Evolutionary conservation across 2,113 vertebrate genomes (phyloP).

Genomic region (Amazona guildingii): DNA sequence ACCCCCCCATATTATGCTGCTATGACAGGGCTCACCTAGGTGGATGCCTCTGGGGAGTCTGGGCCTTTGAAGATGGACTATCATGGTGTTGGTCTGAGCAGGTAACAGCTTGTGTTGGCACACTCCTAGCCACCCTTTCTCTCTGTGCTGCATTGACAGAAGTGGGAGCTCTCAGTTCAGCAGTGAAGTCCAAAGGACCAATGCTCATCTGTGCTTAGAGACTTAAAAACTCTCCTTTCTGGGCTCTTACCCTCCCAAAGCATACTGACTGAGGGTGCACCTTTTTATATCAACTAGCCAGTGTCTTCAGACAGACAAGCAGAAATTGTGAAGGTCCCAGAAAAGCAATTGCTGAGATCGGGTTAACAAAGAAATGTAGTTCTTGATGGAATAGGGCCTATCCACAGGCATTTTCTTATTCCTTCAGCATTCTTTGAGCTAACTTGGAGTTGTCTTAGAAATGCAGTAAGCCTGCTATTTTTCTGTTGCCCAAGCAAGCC

Average conservation of each 20-base stretch:
- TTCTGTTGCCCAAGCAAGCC: background rate
- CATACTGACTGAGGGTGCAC: background rate
- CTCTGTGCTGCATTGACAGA: background rate
- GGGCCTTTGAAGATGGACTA: background rate
- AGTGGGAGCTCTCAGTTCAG: background rate
- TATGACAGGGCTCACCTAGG: background rate
- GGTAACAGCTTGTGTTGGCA: background rate
- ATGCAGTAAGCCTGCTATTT: background rate
- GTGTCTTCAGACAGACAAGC: background rate
- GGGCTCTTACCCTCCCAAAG: background rate
- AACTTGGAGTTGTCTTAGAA: background rate
- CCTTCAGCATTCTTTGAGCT: background rate
- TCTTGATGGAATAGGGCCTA: background rate
- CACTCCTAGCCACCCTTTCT: background rate
- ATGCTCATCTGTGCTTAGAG: background rate
- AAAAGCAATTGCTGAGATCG: background rate
- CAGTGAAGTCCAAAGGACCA: background rate
- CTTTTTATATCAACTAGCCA: background rate
- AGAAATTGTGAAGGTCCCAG: background rate
- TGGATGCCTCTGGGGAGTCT: background rate
- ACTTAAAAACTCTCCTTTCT: background rate
- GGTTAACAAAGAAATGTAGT: background rate
- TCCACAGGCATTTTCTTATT: background rate
- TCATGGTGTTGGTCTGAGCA: background rate
- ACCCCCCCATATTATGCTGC: background rate